These are phyloP conservation scores for Eristalinus aeneus DNA, from an alignment of 2,888 invertebrate species.

Conservation along the genomic window DNA sequence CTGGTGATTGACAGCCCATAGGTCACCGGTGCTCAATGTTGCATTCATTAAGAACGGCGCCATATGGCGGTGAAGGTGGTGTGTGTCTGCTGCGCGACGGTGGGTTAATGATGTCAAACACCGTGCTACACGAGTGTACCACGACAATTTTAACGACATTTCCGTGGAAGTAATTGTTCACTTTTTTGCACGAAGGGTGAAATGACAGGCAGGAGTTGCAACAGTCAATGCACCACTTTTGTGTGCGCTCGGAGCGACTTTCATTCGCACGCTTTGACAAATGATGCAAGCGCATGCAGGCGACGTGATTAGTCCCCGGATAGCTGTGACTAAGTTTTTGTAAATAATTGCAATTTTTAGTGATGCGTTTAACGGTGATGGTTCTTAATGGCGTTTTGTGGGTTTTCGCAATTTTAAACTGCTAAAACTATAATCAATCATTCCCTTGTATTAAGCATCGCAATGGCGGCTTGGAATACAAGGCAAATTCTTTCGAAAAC, in stretches of 20 bases:
- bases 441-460: neutral
- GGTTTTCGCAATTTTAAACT: neutral
- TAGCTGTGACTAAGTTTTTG: conserved; percentile 53
- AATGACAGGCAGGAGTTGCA: conserved; percentile 15
- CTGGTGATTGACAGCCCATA: conserved; percentile 56
- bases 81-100: conserved; percentile 12
- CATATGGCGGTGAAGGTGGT: conserved; percentile 51
- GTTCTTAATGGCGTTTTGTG: neutral
- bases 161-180: conserved; percentile 38
- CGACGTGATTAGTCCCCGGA: conserved; percentile 21
- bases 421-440: neutral
- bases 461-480: too few relatives aligned
- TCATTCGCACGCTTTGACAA: conserved; percentile 45
- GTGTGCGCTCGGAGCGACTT: conserved; percentile 11
- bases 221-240: neutral
- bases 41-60: conserved; percentile 16
- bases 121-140: conserved; percentile 12
- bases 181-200: conserved; percentile 43
- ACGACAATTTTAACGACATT: conserved; percentile 44
- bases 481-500: too few relatives aligned
- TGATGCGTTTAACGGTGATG: neutral
- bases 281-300: conserved; percentile 45
- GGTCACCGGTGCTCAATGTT: conserved; percentile 47
- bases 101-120: conserved; percentile 64
- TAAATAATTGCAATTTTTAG: conserved; percentile 34